Base-by-base conservation (phyloP, 2,888 invertebrate species). In the Archips crataeganus region DNA sequence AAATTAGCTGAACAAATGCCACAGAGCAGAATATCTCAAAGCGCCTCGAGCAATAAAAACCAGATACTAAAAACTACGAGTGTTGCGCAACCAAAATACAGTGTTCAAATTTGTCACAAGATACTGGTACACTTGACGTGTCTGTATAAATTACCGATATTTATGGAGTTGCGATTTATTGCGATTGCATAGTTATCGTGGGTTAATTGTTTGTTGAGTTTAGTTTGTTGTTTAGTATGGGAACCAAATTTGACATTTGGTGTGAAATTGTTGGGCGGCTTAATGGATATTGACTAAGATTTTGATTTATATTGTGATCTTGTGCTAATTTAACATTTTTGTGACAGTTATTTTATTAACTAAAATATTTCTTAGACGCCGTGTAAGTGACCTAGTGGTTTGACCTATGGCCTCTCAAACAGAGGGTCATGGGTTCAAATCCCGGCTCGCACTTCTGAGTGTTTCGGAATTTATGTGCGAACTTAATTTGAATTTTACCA, bases 131-230 rank as follows among this genome's bases (percentile, higher is more conserved):
- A 82, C 81, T 85, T 85, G 86, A 82, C 78, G 84, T 82, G 73
- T 68, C 64, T 59, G 72, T 75, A 78, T 77, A 78, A 78, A 77
- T 84, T 87, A 82, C 88, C 86, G 86, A 89, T 89, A 79, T 81
- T 86, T 87, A 88, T 84, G 82, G 79, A 80, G 80, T 81, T 83
- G 78, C 84, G 85, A 87, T 86, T 84, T 81, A 82, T 85, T 79
- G 79, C 81, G 80, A 85, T 87, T 85, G 83, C 87, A 87, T 87
- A 88, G 88, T 87, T 82, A 85, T 86, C 79, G 82, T 72, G 74
- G 74, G 79, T 78, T 87, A 88, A 90, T 89, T 87, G 86, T 88
- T 87, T 85, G 77, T 81, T 80, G 79, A 78, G 81, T 80, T 80
- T 82, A 57, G 68, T 45, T 64, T 57, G 66, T 68, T 69, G 63